These are phyloP conservation scores for Philotrypesis tridentata DNA, from an alignment of 1,140 invertebrate genomes.

Conservation along the genomic window DNA sequence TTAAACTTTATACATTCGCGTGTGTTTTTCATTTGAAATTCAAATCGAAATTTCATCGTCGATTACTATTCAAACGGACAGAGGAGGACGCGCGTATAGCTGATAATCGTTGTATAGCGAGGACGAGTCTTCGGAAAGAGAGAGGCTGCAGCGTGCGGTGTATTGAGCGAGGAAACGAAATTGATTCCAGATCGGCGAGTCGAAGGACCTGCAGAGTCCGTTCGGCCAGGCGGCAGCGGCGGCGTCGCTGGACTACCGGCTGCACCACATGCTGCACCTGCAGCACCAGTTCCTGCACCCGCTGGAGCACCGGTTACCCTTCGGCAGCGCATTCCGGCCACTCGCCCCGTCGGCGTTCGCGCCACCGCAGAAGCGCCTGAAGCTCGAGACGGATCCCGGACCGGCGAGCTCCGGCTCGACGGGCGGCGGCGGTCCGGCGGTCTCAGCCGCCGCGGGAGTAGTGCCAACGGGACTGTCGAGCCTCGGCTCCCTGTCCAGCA, in stretches of 20 bases:
- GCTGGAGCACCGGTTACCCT: conserved; percentile 70
- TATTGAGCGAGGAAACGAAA: neutral
- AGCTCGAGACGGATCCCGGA: conserved; percentile 70
- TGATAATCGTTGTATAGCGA: no score
- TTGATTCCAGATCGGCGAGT: conserved; percentile 69
- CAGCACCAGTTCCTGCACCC: conserved; percentile 75
- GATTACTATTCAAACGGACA: neutral
- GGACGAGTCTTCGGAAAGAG: no score
- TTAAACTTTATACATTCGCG: neutral
- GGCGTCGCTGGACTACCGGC: conserved; percentile 72
- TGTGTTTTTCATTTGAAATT: neutral
- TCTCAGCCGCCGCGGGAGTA: conserved; percentile 35
- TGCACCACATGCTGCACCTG: conserved; percentile 75
- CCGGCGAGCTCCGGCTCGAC: conserved; percentile 11
- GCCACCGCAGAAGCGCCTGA: conserved; percentile 74
- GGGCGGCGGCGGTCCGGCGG: conserved; percentile 2
- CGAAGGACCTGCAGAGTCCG: conserved; percentile 74
- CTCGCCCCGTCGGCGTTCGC: conserved; percentile 75
- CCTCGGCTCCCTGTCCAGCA: conserved; percentile 67
- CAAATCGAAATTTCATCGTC: neutral
- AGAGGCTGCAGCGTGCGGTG: no score
- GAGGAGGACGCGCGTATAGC: no score
- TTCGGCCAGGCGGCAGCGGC: conserved; percentile 72
- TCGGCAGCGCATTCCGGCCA: conserved; percentile 67
- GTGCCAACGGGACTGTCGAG: conserved; percentile 66